Evolutionary conservation across 2,888 invertebrate genomes (phyloP), one percentile per base, ranked within the genome.

Genomic region (Aplocera efformata): DNA sequence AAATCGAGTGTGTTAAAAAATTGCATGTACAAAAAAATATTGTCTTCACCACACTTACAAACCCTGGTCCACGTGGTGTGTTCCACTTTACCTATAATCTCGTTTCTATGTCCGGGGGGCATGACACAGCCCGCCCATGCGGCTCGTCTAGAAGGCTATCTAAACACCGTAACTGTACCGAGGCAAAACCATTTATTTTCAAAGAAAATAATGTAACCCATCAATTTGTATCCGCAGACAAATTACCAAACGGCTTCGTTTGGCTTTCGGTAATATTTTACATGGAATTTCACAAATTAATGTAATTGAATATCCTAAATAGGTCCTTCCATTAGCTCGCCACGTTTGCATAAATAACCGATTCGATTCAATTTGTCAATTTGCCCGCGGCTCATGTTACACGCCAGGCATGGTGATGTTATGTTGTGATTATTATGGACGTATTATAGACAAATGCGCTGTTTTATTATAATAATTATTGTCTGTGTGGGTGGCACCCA

Each of bases 401-500:
- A 42, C 10, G 47, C 48, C 51, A 53, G 52, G 42, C 4, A 48
- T 32, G 28, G 34, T 49, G 32, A 45, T 47, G 47, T 26, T 34
- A 48, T 46, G 44, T 45, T 51, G 40, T 48, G 35, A 56, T 49
- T 50, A 50, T 46, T 46, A 50, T 44, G 46, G 36, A 46, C 42
- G 39, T 26, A 41, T 50, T 53, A 53, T 50, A 50, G 49, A 55
- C 56, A 46, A 50, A 60, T 60, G 55, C 53, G 58, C 36, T 55
- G 61, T 56, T 63, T 51, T 64, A 63, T 61, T 58, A 55, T 64
- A 52, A 66, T 66, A 64, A 67, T 61, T 53, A 58, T 55, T 38
- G 21, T 2, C 39, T 32, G 37, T 42, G 42, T 27, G 24, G 35
- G 71, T 51, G 55, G 60, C 65, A 60, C 69, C 71, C 69, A 70